Percentiles rank a stretch among this genome's conserved stretches.
Conservation (phyloP, 2,797 vertebrate species). For the Selene dorsalis region DNA sequence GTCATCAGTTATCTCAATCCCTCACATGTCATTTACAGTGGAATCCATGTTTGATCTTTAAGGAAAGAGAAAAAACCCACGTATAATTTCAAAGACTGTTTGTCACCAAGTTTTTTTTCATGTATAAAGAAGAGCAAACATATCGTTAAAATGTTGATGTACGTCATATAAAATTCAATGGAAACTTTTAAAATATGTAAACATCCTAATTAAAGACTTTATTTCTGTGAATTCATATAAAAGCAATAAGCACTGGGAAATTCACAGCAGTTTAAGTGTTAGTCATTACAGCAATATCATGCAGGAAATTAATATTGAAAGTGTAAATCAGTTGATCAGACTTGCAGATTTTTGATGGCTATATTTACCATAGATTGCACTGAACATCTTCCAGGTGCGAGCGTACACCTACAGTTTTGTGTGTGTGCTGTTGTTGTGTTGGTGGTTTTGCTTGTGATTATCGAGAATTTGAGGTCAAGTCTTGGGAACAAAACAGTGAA, state of each 20-base stretch:
- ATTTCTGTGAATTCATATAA: neutral
- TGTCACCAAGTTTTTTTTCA: neutral
- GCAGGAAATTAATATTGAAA: neutral
- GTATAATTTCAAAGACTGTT: neutral
- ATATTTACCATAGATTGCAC: neutral
- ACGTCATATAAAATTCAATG: neutral
- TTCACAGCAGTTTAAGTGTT: neutral
- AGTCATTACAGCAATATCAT: neutral
- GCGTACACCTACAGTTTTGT: neutral
- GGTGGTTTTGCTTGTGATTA: neutral
- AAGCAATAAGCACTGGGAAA: neutral
- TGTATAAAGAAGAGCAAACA: neutral
- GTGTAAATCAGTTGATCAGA: neutral
- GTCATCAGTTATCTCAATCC: neutral
- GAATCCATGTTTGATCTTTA: neutral
- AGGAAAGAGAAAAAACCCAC: neutral
- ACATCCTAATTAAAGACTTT: neutral
- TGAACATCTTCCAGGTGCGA: neutral
- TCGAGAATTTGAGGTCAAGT: neutral
- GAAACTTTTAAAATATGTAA: neutral
- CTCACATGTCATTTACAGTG: neutral
- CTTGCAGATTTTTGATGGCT: neutral
- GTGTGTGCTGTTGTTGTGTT: neutral
- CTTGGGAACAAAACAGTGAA: neutral
- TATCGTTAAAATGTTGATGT: neutral